phyloP scores from a whole-genome alignment of 2,888 invertebrate genomes.

The Sesia bembeciformis region DNA sequence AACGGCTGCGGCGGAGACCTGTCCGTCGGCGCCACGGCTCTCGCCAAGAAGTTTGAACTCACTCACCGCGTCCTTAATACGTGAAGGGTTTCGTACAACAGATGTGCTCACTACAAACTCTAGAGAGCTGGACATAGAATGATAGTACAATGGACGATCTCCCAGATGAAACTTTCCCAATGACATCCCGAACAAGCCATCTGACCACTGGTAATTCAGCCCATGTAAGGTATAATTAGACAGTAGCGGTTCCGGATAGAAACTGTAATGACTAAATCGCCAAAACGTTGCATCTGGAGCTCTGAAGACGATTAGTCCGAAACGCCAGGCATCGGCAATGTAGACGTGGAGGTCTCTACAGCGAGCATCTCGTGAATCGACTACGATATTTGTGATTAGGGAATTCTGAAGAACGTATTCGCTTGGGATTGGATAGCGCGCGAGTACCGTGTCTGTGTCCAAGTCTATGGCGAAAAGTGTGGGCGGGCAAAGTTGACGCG shows the following conservation, averaged over 20 bases:
- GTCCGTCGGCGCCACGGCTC: slow-evolving; percentile 76
- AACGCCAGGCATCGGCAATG: slow-evolving; percentile 80
- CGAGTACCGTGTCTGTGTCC: slow-evolving; percentile 76
- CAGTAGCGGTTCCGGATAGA: slow-evolving; percentile 81
- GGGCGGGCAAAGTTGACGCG: slow-evolving; percentile 82
- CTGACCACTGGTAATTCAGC: slow-evolving; percentile 86
- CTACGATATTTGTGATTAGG: slow-evolving; percentile 79
- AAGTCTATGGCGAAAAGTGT: slow-evolving; percentile 83
- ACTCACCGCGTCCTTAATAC: slow-evolving; percentile 42
- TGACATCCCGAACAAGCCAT: slow-evolving; percentile 85
- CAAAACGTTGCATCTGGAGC: slow-evolving; percentile 75
- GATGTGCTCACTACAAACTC: slow-evolving; percentile 84
- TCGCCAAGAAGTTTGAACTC: slow-evolving; percentile 61
- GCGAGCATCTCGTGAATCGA: slow-evolving; percentile 76
- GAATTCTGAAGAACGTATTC: slow-evolving; percentile 80
- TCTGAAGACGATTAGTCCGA: slow-evolving; percentile 77
- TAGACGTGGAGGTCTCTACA: slow-evolving; percentile 80
- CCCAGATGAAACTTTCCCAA: slow-evolving; percentile 73
- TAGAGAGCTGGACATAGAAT: slow-evolving; percentile 86
- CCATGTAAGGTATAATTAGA: slow-evolving; percentile 84
- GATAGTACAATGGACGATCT: slow-evolving; percentile 83
- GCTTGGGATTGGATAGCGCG: slow-evolving; percentile 78
- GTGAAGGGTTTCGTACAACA: slow-evolving; percentile 77
- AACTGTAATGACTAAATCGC: slow-evolving; percentile 80
- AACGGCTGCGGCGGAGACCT: slow-evolving; percentile 84